These are phyloP conservation scores for Cheilosia variabilis DNA, from an alignment of 2,888 invertebrate species.

Conservation along the genomic window DNA sequence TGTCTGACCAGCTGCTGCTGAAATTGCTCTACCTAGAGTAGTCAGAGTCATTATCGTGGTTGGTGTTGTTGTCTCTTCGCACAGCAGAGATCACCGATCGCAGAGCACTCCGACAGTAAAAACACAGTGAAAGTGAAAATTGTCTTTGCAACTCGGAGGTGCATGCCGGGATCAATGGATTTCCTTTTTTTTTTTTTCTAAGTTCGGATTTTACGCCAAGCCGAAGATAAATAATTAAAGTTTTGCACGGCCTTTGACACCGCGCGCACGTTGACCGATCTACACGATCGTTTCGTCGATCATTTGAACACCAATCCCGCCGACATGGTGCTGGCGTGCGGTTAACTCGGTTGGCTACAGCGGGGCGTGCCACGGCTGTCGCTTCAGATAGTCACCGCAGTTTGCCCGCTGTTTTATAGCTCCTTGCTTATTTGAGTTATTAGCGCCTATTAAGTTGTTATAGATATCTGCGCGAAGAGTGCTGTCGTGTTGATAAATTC, in stretches of 20 bases:
- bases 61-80: slow-evolving; percentile 33
- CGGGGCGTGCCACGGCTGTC: slow-evolving; percentile 52
- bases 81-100: slow-evolving; percentile 49
- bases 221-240: slow-evolving; percentile 68
- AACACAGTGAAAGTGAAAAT: slow-evolving; percentile 72
- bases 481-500: background rate
- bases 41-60: slow-evolving; percentile 50
- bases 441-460: slow-evolving; percentile 70
- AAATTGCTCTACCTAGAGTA: slow-evolving; percentile 42
- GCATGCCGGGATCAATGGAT: slow-evolving; percentile 27
- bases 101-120: slow-evolving; percentile 10
- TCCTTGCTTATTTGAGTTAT: slow-evolving; percentile 67
- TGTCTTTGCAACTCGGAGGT: slow-evolving; percentile 49
- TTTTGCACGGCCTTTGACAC: slow-evolving; percentile 73
- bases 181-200: slow-evolving; percentile 30
- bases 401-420: slow-evolving; percentile 48
- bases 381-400: slow-evolving; percentile 36
- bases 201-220: slow-evolving; percentile 2
- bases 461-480: slow-evolving; percentile 41
- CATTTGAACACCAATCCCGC: slow-evolving; percentile 34
- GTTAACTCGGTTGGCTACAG: background rate
- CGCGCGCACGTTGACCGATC: slow-evolving; percentile 44
- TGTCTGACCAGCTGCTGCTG: slow-evolving; percentile 38
- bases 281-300: slow-evolving; percentile 47
- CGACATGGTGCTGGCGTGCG: background rate